Evolutionary conservation across 2,113 vertebrate genomes (phyloP).

Genomic region (Mirounga angustirostris): DNA sequence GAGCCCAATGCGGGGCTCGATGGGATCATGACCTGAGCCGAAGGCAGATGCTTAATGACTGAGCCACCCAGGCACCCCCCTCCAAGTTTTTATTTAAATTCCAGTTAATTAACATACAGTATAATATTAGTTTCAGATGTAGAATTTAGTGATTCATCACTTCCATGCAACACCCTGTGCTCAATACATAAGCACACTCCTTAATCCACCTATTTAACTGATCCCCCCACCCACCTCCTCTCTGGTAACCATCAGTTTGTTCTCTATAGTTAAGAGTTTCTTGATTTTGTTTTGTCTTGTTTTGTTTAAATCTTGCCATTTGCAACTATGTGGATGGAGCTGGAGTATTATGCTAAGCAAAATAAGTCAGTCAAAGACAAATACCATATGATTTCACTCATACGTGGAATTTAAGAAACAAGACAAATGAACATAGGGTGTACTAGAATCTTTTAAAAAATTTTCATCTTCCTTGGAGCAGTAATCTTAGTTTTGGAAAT

Average conservation of each 20-base stretch:
- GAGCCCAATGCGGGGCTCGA: too few relatives aligned
- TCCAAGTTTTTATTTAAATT: not conserved
- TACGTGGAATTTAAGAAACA: not conserved
- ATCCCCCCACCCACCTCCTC: not conserved
- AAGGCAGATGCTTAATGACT: too few relatives aligned
- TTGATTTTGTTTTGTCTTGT: not conserved
- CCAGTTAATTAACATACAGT: not conserved
- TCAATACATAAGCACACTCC: not conserved
- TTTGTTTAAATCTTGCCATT: not conserved
- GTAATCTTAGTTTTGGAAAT: not conserved
- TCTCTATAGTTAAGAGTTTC: not conserved
- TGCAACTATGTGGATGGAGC: not conserved
- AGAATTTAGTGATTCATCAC: not conserved
- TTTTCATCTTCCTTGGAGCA: not conserved
- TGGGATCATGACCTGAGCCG: too few relatives aligned
- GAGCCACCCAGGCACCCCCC: too few relatives aligned
- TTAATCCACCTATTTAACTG: not conserved
- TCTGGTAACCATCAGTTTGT: not conserved
- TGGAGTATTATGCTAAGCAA: not conserved
- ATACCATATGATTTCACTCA: not conserved
- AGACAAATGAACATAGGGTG: not conserved
- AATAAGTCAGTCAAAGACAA: not conserved
- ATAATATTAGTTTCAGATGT: not conserved
- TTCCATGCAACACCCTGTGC: not conserved
- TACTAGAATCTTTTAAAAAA: not conserved